Evolutionary conservation across 1,140 invertebrate species (phyloP).

Genomic region (Eubasilissa regina): DNA sequence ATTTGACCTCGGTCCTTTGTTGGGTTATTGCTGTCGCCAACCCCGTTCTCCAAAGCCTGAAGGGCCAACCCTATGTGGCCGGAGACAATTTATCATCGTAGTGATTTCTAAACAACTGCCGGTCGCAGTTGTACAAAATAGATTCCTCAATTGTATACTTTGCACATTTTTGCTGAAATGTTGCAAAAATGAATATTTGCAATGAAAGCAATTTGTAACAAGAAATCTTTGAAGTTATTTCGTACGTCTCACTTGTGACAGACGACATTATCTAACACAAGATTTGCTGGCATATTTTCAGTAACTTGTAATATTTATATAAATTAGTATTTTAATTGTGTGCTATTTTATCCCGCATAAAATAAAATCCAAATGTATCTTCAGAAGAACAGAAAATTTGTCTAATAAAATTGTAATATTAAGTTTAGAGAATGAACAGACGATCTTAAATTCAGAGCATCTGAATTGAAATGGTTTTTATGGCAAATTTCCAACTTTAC

Average conservation of each 20-base stretch:
- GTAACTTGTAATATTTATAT: too few relatives aligned
- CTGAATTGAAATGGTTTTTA: constrained; percentile 29
- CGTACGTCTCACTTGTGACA: too few relatives aligned
- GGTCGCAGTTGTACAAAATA: constrained; percentile 21
- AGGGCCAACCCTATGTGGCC: constrained; percentile 33
- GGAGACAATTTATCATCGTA: constrained; percentile 48
- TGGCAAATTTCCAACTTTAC: constrained; percentile 24
- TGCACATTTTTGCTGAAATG: constrained; percentile 23
- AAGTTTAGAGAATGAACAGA: not conserved
- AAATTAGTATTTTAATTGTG: too few relatives aligned
- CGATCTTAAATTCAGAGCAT: not conserved
- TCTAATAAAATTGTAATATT: constrained; percentile 12
- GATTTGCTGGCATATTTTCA: too few relatives aligned
- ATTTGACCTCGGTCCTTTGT: constrained; percentile 54
- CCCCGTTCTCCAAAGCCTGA: constrained; percentile 40
- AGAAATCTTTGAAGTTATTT: not conserved
- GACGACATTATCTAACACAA: too few relatives aligned
- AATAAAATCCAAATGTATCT: too few relatives aligned
- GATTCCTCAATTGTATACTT: not conserved
- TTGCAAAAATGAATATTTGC: constrained; percentile 24
- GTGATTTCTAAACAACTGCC: constrained; percentile 39
- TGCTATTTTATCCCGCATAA: too few relatives aligned
- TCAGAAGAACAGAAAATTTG: constrained; percentile 1
- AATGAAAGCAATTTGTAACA: not conserved
- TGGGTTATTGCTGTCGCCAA: constrained; percentile 45